Evolutionary conservation across 2,888 invertebrate species (phyloP).

Genomic region (Leuctra nigra): DNA sequence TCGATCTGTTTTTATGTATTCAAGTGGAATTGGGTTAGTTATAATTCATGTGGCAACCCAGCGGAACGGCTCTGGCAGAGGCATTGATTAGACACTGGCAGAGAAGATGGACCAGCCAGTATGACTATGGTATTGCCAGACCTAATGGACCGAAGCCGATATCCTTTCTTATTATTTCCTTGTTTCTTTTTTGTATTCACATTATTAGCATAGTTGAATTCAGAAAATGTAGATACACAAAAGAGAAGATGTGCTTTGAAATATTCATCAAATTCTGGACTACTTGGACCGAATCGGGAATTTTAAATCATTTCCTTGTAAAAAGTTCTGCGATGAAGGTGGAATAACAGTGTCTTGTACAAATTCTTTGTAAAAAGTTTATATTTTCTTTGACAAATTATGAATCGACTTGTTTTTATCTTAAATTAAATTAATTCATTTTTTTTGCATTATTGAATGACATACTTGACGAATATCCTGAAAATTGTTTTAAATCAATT

Average conservation of each 20-base stretch:
- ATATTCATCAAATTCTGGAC: background rate
- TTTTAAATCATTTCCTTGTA: constrained; percentile 1
- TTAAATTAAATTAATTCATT: too few species aligned
- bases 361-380: too few species aligned
- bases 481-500: too few species aligned
- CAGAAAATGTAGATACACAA: background rate
- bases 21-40: too few species aligned
- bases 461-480: too few species aligned
- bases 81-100: background rate
- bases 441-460: too few species aligned
- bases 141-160: constrained; percentile 9
- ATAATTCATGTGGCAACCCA: background rate
- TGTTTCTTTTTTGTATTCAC: constrained; percentile 3
- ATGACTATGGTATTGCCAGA: background rate
- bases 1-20: too few species aligned
- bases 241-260: background rate
- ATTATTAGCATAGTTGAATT: constrained; percentile 11
- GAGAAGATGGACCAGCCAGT: background rate
- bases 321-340: too few species aligned
- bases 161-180: constrained; percentile 6
- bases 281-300: constrained; percentile 7
- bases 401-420: too few species aligned
- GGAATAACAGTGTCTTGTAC: too few species aligned
- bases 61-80: background rate
- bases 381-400: too few species aligned